A percentile compares a stretch with the other conserved stretches of the same genome.
Conservation (phyloP, 2,888 invertebrate genomes). For the Pasiphila rectangulata region DNA sequence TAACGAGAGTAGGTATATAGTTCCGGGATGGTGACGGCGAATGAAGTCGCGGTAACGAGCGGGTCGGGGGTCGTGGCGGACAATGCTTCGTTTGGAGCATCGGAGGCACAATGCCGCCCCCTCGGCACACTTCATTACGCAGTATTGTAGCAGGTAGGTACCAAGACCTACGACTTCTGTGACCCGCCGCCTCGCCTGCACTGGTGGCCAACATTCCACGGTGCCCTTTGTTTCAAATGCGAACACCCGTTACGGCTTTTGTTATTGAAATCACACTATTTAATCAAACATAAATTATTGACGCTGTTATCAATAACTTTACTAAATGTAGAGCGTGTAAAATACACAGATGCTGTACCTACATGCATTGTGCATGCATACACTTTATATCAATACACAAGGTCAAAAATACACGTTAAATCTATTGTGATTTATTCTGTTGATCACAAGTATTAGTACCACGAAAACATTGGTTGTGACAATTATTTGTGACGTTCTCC, state of each 20-base stretch:
- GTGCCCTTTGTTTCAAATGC: slow-evolving; percentile 46
- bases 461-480: too few relatives aligned
- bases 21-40: slow-evolving; percentile 43
- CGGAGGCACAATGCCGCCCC: slow-evolving; percentile 70
- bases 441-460: too few relatives aligned
- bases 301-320: not conserved
- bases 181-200: slow-evolving; percentile 55
- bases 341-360: too few relatives aligned
- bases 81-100: slow-evolving; percentile 70
- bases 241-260: slow-evolving; percentile 34
- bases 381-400: too few relatives aligned
- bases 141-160: slow-evolving; percentile 64
- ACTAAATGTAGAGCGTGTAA: too few relatives aligned
- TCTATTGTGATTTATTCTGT: too few relatives aligned
- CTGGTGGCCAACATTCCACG: slow-evolving; percentile 56
- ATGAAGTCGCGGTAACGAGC: slow-evolving; percentile 53
- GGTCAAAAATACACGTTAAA: too few relatives aligned
- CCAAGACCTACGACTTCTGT: slow-evolving; percentile 51
- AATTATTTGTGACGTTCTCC: too few relatives aligned
- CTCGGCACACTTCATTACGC: slow-evolving; percentile 80
- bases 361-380: too few relatives aligned
- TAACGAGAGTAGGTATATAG: slow-evolving; percentile 37
- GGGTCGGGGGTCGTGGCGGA: slow-evolving; percentile 66
- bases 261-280: slow-evolving; percentile 23
- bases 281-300: not conserved